Evolutionary conservation across 2,113 vertebrate species (phyloP), one percentile per base, ranked within the genome.

Genomic region (Gorilla gorilla): DNA sequence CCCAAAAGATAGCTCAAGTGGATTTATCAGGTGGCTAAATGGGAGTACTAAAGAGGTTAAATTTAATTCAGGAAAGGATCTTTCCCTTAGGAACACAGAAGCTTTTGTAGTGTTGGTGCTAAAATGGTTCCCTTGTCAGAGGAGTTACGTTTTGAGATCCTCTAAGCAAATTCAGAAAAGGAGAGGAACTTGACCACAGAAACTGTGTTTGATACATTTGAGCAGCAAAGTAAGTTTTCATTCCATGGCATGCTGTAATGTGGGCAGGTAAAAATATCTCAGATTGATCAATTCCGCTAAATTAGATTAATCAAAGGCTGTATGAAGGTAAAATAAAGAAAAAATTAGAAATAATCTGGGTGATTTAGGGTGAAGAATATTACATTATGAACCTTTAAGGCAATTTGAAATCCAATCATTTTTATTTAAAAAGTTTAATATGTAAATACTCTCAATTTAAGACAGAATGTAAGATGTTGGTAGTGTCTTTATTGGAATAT

Each of bases 11-110:
- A 93, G 88, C 97, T 95, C 93, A 89, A 96, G 98, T 96, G 96
- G 92, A 93, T 97, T 97, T 97, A 98, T 97, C 97, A 90, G 97
- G 97, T 96, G 95, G 84, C 76, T 97, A 95, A 98, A 97, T 96
- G 93, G 81, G 64, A 86, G 40, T 85, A 81, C 90, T 52, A 90
- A 92, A 92, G 90, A 96, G 96, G 80, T 94, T 96, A 92, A 80
- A 90, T 97, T 97, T 94, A 98, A 96, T 89, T 97, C 92, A 94
- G 81, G 48, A 64, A 85, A 86, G 92, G 96, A 80, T 70, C 95
- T 92, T 89, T 90, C 86, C 80, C 92, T 90, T n/a, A 79, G n/a
- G 81, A 97, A 98, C 97, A 98, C 92, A 97, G 94, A 89, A 18
- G 59, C 96, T 95, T 97, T 98, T 98, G 98, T 97, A 82, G 90